Evolutionary conservation across 2,797 vertebrate genomes (phyloP).

Genomic region (Setipinna tenuifilis): DNA sequence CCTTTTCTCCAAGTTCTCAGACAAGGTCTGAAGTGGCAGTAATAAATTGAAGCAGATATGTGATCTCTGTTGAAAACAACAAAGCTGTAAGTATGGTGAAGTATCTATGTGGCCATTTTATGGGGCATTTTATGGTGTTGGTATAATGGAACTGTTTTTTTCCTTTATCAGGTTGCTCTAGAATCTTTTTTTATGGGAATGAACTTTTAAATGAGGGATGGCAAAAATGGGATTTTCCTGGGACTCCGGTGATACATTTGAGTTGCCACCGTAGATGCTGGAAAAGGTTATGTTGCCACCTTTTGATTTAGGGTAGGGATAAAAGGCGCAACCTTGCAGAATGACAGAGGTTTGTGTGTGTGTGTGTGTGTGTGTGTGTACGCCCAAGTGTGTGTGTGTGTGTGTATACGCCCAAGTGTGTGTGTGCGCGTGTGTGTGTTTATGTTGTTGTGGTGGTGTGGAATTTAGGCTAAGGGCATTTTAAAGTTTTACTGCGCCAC

Average conservation of each 20-base stretch:
- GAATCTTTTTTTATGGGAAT: slow-evolving; percentile 16
- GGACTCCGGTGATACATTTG: slow-evolving; percentile 1
- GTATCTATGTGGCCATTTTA: not conserved
- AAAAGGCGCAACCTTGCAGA: slow-evolving; percentile 65
- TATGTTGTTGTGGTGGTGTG: slow-evolving; percentile 30
- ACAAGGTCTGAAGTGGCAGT: not conserved
- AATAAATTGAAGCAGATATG: not conserved
- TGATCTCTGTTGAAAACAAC: not conserved
- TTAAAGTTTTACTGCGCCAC: slow-evolving; percentile 27
- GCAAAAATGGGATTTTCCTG: slow-evolving; percentile 11
- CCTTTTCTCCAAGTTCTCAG: not conserved
- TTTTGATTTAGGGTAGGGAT: slow-evolving; percentile 53
- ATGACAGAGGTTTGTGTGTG: slow-evolving; percentile 52
- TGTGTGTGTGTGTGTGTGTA: slow-evolving; percentile 21
- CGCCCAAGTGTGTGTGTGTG: too few species aligned
- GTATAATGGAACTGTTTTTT: not conserved
- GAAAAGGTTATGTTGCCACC: slow-evolving; percentile 41
- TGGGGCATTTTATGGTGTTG: not conserved
- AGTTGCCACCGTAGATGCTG: slow-evolving; percentile 37
- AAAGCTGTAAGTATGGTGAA: not conserved
- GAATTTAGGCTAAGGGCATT: slow-evolving; percentile 39
- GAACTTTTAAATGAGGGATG: slow-evolving; percentile 25
- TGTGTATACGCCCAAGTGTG: too few species aligned
- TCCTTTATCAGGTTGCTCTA: not conserved
- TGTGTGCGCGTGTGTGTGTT: too few species aligned